phyloP scores from a whole-genome alignment of 37 sponge, comb jelly and placozoan genomes.

The Halisarca cf. caerulea region DNA sequence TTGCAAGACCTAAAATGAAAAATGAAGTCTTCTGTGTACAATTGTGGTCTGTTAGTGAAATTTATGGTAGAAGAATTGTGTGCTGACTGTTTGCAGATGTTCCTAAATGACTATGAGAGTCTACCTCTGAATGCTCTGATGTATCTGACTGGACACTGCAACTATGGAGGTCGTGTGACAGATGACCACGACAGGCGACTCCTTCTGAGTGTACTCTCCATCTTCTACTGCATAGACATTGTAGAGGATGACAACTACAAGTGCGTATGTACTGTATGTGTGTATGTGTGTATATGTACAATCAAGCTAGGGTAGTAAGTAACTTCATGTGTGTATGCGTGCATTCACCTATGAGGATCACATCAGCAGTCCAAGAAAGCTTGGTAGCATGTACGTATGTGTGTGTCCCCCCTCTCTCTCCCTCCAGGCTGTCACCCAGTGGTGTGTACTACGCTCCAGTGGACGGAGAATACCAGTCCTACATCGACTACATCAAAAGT shows the following conservation, averaged over 20 bases:
- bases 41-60: too few species aligned
- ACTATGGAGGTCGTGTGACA: slow-evolving; percentile 98
- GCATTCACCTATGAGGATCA: too few species aligned
- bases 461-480: slow-evolving; percentile 85
- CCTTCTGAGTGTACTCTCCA: slow-evolving; percentile 85
- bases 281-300: too few species aligned
- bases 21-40: too few species aligned
- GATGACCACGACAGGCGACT: slow-evolving; percentile 95
- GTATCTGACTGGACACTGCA: slow-evolving; percentile 98
- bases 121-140: slow-evolving; percentile 87
- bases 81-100: slow-evolving; percentile 76
- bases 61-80: too few species aligned
- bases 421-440: slow-evolving; percentile 90
- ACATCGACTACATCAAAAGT: slow-evolving; percentile 87
- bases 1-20: too few species aligned
- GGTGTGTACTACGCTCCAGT: slow-evolving; percentile 87
- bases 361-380: too few species aligned
- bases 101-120: slow-evolving; percentile 95
- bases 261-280: slow-evolving; percentile 31
- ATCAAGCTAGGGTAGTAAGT: too few species aligned
- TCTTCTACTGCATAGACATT: slow-evolving; percentile 87
- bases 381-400: too few species aligned
- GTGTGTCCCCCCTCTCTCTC: not conserved
- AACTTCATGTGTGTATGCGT: too few species aligned
- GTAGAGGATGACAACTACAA: slow-evolving; percentile 75